phyloP scores from a whole-genome alignment of 2,888 invertebrate species.

The Monoplex corrugatus region DNA sequence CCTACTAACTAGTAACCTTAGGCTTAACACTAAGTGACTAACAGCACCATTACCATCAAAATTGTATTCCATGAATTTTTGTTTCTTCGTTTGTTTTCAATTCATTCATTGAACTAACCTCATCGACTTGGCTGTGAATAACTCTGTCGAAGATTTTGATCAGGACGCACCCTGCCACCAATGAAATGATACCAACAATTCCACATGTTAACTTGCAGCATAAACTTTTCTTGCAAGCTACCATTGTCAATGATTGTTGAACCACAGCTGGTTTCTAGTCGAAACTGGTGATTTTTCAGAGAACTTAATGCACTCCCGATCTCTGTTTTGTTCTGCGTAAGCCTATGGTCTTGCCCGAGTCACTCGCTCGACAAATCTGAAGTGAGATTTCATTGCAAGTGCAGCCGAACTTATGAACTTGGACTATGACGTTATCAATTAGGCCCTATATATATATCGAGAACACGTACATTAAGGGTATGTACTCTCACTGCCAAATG shows the following conservation, averaged over 20 bases:
- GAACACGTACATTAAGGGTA: not conserved
- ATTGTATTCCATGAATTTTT: too few species aligned
- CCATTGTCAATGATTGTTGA: not conserved
- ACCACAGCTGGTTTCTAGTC: too few species aligned
- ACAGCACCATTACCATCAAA: too few species aligned
- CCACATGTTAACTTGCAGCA: constrained; percentile 40
- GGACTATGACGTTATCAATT: not conserved
- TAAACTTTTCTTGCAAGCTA: not conserved
- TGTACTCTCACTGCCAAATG: not conserved
- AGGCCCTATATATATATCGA: not conserved
- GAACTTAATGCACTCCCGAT: not conserved
- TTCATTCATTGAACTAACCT: constrained; percentile 52
- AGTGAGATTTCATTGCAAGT: too few species aligned
- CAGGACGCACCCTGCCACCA: constrained; percentile 59
- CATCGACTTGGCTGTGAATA: constrained; percentile 58
- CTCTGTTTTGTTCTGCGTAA: not conserved
- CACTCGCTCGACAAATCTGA: too few species aligned
- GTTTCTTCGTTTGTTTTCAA: too few species aligned
- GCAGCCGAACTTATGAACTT: too few species aligned
- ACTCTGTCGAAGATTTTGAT: constrained; percentile 61
- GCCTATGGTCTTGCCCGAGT: not conserved
- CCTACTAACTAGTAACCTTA: too few species aligned
- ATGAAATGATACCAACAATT: constrained; percentile 55
- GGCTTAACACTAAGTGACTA: too few species aligned
- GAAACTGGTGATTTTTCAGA: not conserved